Base-by-base conservation (phyloP, 2,113 vertebrate species). In the Todiramphus chloris region DNA sequence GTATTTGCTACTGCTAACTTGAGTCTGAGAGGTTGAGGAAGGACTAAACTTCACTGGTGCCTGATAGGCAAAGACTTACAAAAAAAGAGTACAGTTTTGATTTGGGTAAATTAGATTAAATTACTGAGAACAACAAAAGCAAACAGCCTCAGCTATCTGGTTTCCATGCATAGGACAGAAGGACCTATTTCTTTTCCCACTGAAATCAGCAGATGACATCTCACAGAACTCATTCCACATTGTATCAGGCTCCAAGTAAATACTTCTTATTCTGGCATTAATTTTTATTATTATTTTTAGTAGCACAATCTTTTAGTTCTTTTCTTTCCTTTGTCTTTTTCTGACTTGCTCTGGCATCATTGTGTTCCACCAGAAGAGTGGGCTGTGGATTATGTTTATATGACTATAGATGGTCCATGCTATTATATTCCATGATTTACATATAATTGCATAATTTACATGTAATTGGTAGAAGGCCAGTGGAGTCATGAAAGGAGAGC, bases 91-190 rank as follows among this genome's bases (percentile, higher is more conserved):
- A 72, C 21, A 73, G 72, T 46, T 95, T 79, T 95, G 37, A 72
- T 93, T 91, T 89, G 31, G 31, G 50, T 75, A 96, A 84, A 85
- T 75, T 95, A 76, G 31, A 66, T 91, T 84, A 73, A 86, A 80
- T 79, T 93, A 23, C 66, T 93, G 63, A 87, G 70, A 93, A 51
- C 3, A 62, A 66, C 76, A 94, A 92, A 89, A 89, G 44, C 50
- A 83, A 83, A 48, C 37, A 95, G 43, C 24, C 21, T 92, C 6
- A 7, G 53, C 56, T 93, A 58, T 90, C 83, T 76, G 18, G 30
- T 91, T 93, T 92, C 76, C 28, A 35, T 87, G 27, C 53, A 69
- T 28, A 89, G 73, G 58, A 95, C 96, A 96, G 66, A 79, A 94
- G 58, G 35, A 63, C 41, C 16, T 87, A 62, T 83, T 81, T 60